Percentiles rank a stretch among this genome's conserved stretches.
These are phyloP conservation scores for Perca fluviatilis DNA, from an alignment of 2,113 vertebrate genomes.

Conservation along the genomic window DNA sequence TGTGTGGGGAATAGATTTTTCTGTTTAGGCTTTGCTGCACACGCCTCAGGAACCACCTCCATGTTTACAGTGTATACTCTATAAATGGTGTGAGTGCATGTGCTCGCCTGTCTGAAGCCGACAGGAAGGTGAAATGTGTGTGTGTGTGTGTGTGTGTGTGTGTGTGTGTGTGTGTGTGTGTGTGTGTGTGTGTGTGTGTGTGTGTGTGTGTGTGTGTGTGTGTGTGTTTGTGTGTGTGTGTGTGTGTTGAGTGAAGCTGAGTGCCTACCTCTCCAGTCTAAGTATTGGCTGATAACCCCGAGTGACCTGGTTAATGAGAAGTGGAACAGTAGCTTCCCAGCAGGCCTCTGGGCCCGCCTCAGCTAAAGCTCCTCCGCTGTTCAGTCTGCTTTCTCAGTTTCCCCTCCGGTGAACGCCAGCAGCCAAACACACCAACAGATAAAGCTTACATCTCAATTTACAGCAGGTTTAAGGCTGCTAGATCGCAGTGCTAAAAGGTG, in stretches of 20 bases:
- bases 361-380: constrained; percentile 26
- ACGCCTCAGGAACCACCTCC: constrained; percentile 61
- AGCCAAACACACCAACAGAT: constrained; percentile 56
- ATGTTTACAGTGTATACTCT: constrained; percentile 62
- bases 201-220: constrained; percentile 20
- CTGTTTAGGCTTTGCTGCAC: constrained; percentile 50
- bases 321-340: constrained; percentile 71
- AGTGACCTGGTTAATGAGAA: constrained; percentile 76
- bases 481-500: neutral
- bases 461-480: constrained; percentile 26
- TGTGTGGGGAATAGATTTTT: constrained; percentile 54
- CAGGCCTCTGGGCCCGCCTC: constrained; percentile 62
- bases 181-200: constrained; percentile 37
- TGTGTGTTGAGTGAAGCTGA: constrained; percentile 72
- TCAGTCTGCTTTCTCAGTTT: constrained; percentile 42
- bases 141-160: constrained; percentile 12
- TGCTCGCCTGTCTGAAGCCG: constrained; percentile 40
- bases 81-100: constrained; percentile 61
- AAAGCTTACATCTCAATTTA: constrained; percentile 58
- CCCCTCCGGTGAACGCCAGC: constrained; percentile 41
- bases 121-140: constrained; percentile 49
- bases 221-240: constrained; percentile 41
- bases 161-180: constrained; percentile 31
- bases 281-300: constrained; percentile 74
- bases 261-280: constrained; percentile 64